Evolutionary conservation across 2,113 vertebrate species (phyloP), one percentile per base, ranked within the genome.

Genomic region (Strix aluco): DNA sequence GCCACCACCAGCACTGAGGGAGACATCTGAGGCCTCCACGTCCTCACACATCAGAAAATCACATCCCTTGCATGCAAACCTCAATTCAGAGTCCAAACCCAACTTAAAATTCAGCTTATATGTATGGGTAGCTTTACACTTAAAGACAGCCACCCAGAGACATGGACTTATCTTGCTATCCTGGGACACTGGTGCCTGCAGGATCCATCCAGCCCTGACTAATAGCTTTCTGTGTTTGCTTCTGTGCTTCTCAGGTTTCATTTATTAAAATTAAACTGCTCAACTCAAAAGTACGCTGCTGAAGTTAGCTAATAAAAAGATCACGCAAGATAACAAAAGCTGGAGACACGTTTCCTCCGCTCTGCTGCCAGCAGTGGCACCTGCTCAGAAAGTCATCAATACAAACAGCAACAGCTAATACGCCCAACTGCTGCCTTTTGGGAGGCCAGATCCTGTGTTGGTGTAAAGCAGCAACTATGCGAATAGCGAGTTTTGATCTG

Each of bases 301-400:
- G 62, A 91, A 94, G 63, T 65, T 80, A 86, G 49, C 86, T 79
- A 89, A 80, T 55, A 51, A 83, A 87, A 91, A 47, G 70, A 88
- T 90, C 84, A 80, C 1, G 0, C 40, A 5, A 72, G 58, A 87
- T 82, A 69, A 87, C 40, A 90, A 82, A 85, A 66, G 27, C 58
- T 54, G 74, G 36, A 80, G 81, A 86, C 0, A 0, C 0, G 1
- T 26, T 91, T 87, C 46, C 70, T 81, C 32, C 0, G 0, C 63
- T 72, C 81, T 13, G n/a, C 42, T 85, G 88, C 70, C 86, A 91
- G 86, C 49, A 38, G 63, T 5, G 0, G 70, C 91, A 87, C 70
- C 89, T 70, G 89, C 62, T 90, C 58, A 7, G 42, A 51, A 65
- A 88, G 30, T 51, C 71, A 73, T 55, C 57, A 25, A 7, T 20